A percentile compares a stretch with the other conserved stretches of the same genome.
These are phyloP conservation scores for Petrolisthes cinctipes DNA, from an alignment of 2,888 invertebrate species.

Conservation along the genomic window DNA sequence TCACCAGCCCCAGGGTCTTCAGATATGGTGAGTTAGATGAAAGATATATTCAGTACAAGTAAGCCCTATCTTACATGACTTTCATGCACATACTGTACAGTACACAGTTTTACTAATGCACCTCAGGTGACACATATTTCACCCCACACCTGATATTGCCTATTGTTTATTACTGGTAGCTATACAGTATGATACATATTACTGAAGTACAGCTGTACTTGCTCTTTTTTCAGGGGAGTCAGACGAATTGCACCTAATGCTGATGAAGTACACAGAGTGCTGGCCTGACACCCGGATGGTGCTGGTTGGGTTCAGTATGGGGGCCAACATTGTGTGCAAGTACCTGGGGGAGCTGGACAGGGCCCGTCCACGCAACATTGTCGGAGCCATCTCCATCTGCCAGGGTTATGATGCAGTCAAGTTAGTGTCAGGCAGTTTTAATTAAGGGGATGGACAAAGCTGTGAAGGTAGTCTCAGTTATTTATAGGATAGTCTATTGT, in stretches of 20 bases:
- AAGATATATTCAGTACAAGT: not conserved
- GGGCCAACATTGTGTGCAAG: conserved; percentile 92
- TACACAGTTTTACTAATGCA: not conserved
- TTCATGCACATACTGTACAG: not conserved
- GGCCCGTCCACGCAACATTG: conserved; percentile 74
- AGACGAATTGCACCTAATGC: conserved; percentile 87
- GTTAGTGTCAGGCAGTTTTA: conserved; percentile 73
- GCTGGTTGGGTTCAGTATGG: conserved; percentile 92
- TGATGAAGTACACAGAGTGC: conserved; percentile 79
- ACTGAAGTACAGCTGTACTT: too few relatives aligned
- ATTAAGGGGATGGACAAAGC: too few relatives aligned
- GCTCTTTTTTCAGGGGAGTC: conserved; percentile 80
- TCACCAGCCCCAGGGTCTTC: conserved; percentile 90
- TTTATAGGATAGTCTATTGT: not conserved
- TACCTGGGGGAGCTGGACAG: conserved; percentile 85
- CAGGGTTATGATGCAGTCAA: conserved; percentile 93
- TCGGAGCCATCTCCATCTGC: conserved; percentile 92
- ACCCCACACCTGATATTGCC: not conserved
- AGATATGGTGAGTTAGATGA: conserved; percentile 81
- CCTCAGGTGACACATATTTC: not conserved
- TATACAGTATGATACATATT: too few relatives aligned
- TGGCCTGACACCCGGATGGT: conserved; percentile 84
- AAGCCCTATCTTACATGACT: not conserved
- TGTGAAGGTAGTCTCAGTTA: not conserved
- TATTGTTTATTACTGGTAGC: not conserved